Conservation (phyloP, 53 echinoderm and acorn worm genomes). For the Temnopleurus reevesii region DNA sequence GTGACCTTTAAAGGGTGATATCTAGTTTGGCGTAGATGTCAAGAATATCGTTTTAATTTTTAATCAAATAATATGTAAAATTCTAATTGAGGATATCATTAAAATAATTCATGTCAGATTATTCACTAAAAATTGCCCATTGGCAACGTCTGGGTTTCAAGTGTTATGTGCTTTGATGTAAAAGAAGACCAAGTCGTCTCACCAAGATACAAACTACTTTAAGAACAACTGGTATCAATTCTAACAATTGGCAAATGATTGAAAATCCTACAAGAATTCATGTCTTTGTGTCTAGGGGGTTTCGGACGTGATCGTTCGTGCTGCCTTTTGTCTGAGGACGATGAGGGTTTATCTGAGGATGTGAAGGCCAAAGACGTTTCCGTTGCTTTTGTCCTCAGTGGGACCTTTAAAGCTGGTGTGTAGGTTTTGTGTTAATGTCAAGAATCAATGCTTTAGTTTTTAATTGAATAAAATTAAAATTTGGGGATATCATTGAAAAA, state of each 20-base stretch:
- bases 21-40: not conserved
- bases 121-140: not conserved
- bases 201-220: too few species aligned
- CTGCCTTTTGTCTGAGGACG: not conserved
- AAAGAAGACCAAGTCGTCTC: too few species aligned
- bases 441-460: not conserved
- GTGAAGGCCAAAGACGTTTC: conserved; percentile 7
- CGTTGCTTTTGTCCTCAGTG: not conserved
- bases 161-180: too few species aligned
- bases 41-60: not conserved
- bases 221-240: too few species aligned
- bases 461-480: not conserved
- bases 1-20: not conserved
- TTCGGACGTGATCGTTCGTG: conserved; percentile 23
- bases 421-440: not conserved
- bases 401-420: not conserved
- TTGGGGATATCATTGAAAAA: not conserved
- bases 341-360: not conserved
- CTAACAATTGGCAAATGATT: too few species aligned
- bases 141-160: too few species aligned
- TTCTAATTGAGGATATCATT: not conserved
- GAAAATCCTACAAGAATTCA: too few species aligned
- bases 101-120: not conserved
- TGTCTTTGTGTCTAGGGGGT: too few species aligned
- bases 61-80: not conserved